Conservation (phyloP, 2,797 vertebrate genomes). For the Pyrocephalus nanus region DNA sequence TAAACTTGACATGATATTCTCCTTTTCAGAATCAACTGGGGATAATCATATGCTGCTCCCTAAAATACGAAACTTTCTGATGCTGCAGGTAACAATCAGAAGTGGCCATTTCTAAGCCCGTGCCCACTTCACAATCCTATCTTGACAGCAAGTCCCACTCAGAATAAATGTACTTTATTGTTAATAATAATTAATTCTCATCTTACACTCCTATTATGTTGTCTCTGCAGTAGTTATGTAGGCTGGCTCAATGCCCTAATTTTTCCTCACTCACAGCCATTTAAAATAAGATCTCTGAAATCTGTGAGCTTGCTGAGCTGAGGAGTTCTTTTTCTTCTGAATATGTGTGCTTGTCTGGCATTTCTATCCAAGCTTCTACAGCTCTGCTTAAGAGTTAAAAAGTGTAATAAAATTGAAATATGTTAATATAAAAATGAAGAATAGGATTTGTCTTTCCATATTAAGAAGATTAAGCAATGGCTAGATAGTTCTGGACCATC, state of each 20-base stretch:
- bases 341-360: conserved; percentile 4
- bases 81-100: neutral
- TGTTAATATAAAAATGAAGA: conserved; percentile 77
- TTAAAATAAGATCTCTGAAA: conserved; percentile 57
- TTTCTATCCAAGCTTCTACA: conserved; percentile 49
- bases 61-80: neutral
- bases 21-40: neutral
- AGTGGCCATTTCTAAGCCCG: neutral
- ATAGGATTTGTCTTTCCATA: conserved; percentile 75
- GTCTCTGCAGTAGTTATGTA: conserved; percentile 35
- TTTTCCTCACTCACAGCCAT: conserved; percentile 41
- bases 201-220: conserved; percentile 41
- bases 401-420: conserved; percentile 78
- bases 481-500: conserved; percentile 62
- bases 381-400: conserved; percentile 71
- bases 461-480: conserved; percentile 77
- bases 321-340: conserved; percentile 23
- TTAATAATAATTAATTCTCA: conserved; percentile 63
- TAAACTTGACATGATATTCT: neutral
- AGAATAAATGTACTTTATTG: conserved; percentile 29
- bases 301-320: conserved; percentile 25
- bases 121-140: neutral
- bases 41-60: neutral
- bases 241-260: conserved; percentile 49
- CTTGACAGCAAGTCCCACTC: neutral